Evolutionary conservation across 1,140 invertebrate genomes (phyloP), one percentile per base, ranked within the genome.

Genomic region (Phocides pigmalion): DNA sequence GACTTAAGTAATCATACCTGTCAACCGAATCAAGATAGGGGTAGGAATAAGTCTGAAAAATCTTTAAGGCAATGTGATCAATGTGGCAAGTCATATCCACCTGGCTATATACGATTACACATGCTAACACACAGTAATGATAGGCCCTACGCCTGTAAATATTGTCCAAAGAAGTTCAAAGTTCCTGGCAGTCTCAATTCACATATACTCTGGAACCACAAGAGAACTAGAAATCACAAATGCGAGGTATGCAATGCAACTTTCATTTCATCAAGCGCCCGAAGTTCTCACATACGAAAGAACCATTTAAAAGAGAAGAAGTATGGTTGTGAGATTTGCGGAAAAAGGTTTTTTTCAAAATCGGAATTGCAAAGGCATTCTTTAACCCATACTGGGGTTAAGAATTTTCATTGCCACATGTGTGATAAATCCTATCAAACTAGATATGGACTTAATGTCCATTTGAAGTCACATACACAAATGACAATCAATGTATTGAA

Each of bases 361-460:
- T 89, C 84, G 0, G 87, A 91, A 54, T 58, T 92, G 22, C 82
- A 90, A 39, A 79, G 87, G 35, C 90, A 92, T 74, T 86, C 79
- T 8, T 61, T 91, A 16, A 90, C 84, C 4, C 91, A 92, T 59
- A 89, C 87, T 6, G 90, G 88, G 0, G 83, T 86, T 2, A 92
- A 92, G 62, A 90, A 90, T 16, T 92, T 89, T 50, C 87, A 89
- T 42, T 92, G 91, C 47, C 82, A 92, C 46, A 44, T 90, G 37
- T 92, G 91, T 81, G 85, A 86, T 11, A 92, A 92, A 35, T 90
- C 90, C 0, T 92, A 92, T 66, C 88, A 91, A 70, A 91, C 89
- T 15, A 82, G 87, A 66, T 89, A 91, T 56, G 90, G 90, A 3
- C 64, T 92, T 12, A 92, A 91, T 79, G 84, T 89, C 0, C 90